phyloP scores from a whole-genome alignment of 2,797 vertebrate species.

The Netta rufina region DNA sequence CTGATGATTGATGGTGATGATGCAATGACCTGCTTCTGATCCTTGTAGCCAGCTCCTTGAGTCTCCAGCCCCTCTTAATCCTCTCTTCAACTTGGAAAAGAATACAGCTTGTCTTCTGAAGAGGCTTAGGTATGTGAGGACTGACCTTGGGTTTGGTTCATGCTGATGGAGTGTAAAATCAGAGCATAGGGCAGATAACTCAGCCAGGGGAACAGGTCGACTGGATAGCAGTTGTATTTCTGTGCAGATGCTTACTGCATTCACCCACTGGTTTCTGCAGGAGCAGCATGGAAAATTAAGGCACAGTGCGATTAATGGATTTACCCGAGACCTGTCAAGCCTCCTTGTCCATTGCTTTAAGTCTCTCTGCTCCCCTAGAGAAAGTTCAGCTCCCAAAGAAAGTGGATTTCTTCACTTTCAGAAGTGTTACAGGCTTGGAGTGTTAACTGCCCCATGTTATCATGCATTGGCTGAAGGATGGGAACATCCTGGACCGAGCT shows the following conservation, averaged over 20 bases:
- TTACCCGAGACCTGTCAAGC: not conserved
- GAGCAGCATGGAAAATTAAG: not conserved
- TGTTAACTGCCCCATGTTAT: not conserved
- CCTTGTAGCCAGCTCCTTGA: not conserved
- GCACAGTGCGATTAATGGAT: fast-evolving
- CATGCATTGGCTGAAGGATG: not conserved
- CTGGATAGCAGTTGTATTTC: not conserved
- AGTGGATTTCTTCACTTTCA: not conserved
- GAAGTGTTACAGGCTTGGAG: not conserved
- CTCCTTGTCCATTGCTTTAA: not conserved
- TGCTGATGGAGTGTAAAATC: not conserved
- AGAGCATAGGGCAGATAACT: not conserved
- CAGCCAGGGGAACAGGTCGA: not conserved
- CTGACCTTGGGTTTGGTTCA: not conserved
- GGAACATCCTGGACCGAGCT: not conserved
- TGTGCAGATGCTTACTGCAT: not conserved
- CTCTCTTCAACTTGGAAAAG: not conserved
- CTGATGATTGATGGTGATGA: not conserved
- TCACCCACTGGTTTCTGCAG: not conserved
- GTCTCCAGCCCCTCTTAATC: not conserved
- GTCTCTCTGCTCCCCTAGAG: not conserved
- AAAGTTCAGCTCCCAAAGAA: not conserved
- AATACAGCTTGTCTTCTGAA: not conserved
- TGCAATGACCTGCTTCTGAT: not conserved
- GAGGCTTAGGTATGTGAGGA: not conserved